Conservation (phyloP, 2,797 vertebrate species). For the Characodon lateralis region DNA sequence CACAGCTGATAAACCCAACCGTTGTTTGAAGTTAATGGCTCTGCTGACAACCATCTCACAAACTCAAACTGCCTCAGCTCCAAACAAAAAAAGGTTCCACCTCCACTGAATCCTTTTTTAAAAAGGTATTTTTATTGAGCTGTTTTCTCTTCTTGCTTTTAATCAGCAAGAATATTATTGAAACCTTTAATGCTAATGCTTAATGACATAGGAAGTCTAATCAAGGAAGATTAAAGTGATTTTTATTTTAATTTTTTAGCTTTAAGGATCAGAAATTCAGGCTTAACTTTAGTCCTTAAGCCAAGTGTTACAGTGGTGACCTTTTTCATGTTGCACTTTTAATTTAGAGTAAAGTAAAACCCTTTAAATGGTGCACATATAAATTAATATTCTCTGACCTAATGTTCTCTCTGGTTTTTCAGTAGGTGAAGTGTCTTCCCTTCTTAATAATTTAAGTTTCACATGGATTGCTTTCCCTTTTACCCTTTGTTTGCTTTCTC, state of each 20-base stretch:
- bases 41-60: conserved; percentile 14
- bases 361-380: conserved; percentile 31
- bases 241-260: background rate
- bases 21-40: conserved; percentile 24
- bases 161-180: no score
- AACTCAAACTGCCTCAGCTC: background rate
- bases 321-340: background rate
- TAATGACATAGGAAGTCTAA: background rate
- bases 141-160: background rate
- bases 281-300: background rate
- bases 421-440: conserved; percentile 62
- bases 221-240: background rate
- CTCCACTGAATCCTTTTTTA: background rate
- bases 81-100: background rate
- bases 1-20: conserved; percentile 67
- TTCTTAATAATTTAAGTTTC: conserved; percentile 49
- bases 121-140: background rate
- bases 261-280: background rate
- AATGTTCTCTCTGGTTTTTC: conserved; percentile 62
- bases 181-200: no score
- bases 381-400: conserved; percentile 46
- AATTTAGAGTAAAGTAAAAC: background rate
- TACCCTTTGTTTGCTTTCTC: conserved; percentile 26
- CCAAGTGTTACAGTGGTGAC: background rate
- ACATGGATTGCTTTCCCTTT: conserved; percentile 29